These are phyloP conservation scores for Marasmarcha lunaedactyla DNA, from an alignment of 2,888 invertebrate species.

Conservation along the genomic window DNA sequence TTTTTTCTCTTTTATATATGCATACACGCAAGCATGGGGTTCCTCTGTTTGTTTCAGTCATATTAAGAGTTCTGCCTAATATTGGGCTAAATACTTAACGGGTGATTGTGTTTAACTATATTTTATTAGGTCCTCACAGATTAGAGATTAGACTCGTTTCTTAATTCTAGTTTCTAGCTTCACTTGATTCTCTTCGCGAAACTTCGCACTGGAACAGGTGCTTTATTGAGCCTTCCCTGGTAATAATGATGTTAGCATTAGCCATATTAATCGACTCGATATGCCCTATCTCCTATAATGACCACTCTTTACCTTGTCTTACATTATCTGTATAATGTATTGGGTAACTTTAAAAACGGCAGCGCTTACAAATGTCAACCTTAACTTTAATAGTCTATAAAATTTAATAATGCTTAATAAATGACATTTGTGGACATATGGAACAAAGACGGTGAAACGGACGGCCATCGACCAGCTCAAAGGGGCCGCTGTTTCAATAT, in stretches of 20 bases:
- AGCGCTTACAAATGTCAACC: background rate
- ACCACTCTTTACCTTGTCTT: background rate
- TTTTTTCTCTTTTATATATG: too few species aligned
- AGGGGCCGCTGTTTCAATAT: constrained; percentile 60
- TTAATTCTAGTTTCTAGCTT: too few species aligned
- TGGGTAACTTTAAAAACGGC: background rate
- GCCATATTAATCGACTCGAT: constrained; percentile 67
- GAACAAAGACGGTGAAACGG: constrained; percentile 31
- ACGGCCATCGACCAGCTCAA: constrained; percentile 43
- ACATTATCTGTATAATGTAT: background rate
- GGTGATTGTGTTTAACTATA: too few species aligned
- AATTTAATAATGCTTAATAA: constrained; percentile 40
- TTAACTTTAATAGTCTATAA: constrained; percentile 18
- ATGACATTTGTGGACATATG: constrained; percentile 24
- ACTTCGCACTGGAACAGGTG: too few species aligned
- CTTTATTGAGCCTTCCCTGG: constrained; percentile 61
- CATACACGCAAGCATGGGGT: too few species aligned
- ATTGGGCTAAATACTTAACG: too few species aligned
- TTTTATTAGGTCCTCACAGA: too few species aligned
- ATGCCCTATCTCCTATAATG: constrained; percentile 44
- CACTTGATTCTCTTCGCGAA: too few species aligned
- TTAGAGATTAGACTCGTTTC: too few species aligned
- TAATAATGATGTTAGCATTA: constrained; percentile 72
- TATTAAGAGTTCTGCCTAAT: too few species aligned
- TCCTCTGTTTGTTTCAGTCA: too few species aligned